These are phyloP conservation scores for Nannospalax galili DNA, from an alignment of 2,113 vertebrate genomes.

Conservation along the genomic window DNA sequence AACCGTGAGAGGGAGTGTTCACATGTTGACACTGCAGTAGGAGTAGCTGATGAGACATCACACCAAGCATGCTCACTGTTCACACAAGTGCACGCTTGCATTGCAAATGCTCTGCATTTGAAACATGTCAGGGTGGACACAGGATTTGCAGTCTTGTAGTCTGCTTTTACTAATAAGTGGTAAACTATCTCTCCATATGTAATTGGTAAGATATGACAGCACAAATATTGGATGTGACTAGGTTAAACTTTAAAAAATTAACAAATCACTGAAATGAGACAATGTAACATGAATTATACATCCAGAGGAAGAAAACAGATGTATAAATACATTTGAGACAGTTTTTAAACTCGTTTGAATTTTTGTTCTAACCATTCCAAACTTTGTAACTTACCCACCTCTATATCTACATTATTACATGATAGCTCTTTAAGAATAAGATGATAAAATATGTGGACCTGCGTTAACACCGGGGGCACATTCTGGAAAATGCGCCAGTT, in stretches of 20 bases:
- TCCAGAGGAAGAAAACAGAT: background rate
- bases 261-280: conserved; percentile 16
- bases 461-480: background rate
- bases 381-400: background rate
- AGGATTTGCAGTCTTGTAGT: background rate
- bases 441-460: background rate
- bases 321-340: background rate
- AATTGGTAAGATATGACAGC: background rate
- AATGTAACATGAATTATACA: background rate
- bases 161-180: background rate
- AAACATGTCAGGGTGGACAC: background rate
- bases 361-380: conserved; percentile 21
- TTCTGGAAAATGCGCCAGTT: background rate
- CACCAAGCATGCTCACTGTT: background rate
- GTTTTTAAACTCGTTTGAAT: background rate
- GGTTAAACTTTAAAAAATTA: conserved; percentile 8
- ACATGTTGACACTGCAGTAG: background rate
- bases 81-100: background rate
- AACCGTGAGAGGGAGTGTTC: background rate
- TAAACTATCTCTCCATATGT: background rate
- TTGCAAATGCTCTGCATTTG: background rate
- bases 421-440: background rate
- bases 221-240: background rate
- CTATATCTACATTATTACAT: conserved; percentile 22
- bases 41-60: background rate